Base-by-base conservation (phyloP, 1,140 invertebrate species). In the Drosophila nigromelanica region DNA sequence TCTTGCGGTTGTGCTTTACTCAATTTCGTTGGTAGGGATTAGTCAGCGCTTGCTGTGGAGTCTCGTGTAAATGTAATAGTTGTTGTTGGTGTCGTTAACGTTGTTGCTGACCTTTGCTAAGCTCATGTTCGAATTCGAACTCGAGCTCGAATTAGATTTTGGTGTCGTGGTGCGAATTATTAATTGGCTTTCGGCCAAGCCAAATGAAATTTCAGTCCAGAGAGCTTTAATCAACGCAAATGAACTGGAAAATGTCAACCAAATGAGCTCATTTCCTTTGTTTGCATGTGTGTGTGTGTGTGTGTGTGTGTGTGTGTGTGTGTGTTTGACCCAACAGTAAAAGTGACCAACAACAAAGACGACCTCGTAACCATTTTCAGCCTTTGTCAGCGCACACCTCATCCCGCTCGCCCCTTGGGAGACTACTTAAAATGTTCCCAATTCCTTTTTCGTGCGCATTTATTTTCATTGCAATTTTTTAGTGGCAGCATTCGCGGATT, bases 231-330 rank as follows among this genome's bases (percentile, higher is more conserved):
- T 87, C 83, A 87, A 87, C 82, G 83, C 68, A 87, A 87, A 87
- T 87, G 82, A 86, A 87, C 78, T 76, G 82, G 83, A 87, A 87
- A 87, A 87, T 87, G 83, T 87, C 81, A 78, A 78, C 75, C 68
- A 74, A 86, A 89, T 87, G 82, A 87, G 82, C 83, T 87, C 82
- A 87, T 87, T 87, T 87, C 82, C 82, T 67, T 78, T 80, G 56
- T 35, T 8, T 7, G 18, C 43, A 33, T 14, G 12, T 48, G 43
- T 76, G n/a, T 52, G 15, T 60, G 45, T 69, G n/a, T 52, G 15
- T 60, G 45, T 69, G n/a, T 52, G 15, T 60, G 45, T 69, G n/a
- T 52, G 15, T 60, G 45, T 14, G 12, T 48, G 43, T 76, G n/a
- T 52, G 15, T 60, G 45, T 69, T 45, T 86, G 73, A 85, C 80